Evolutionary conservation across 2,797 vertebrate species (phyloP), one percentile per base, ranked within the genome.

Genomic region (Darevskia mixta): DNA sequence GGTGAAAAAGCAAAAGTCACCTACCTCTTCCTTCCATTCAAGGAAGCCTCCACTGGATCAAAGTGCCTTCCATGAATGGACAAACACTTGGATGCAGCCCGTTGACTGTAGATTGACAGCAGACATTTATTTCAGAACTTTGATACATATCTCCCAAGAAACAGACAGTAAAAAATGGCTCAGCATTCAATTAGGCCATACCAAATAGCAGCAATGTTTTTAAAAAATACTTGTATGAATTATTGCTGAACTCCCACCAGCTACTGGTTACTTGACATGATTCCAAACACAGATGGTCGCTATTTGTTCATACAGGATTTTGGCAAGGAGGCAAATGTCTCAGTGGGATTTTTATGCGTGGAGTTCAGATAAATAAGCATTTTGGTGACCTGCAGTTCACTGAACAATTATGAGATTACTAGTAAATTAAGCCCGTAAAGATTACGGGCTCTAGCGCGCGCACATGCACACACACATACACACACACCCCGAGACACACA

Each of bases 111-210:
- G 80, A 75, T 82, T 87, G 85, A 86, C 67, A 72, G 41, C 73
- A 89, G 82, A 49, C 58, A 90, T 86, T 95, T 94, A 93, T 89
- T 95, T 93, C 93, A 94, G 86, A 94, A 94, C 91, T 73, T 94
- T 2, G 66, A 89, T 92, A 91, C 95, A 88, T 25, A 38, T 87
- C 85, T 90, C 58, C 88, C 87, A 82, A 0, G 0, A 92, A 95
- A 94, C 91, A 85, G 80, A 90, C 93, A 95, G 72, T 5, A 94
- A 89, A 94, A 93, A 94, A 90, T 55, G 35, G 55, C 79, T 93
- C 91, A 85, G 86, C 88, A 94, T 92, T 94, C 86, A 83, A 89
- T 90, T 77, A 73, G 32, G 43, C 85, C 85, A 86, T 89, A 58
- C 29, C 43, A 80, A 90, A 84, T 3, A 55, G 43, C 83, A 88